A percentile compares a stretch with the other conserved stretches of the same genome.
Evolutionary conservation across 2,888 invertebrate species (phyloP).

Genomic region (Diadromus collaris): DNA sequence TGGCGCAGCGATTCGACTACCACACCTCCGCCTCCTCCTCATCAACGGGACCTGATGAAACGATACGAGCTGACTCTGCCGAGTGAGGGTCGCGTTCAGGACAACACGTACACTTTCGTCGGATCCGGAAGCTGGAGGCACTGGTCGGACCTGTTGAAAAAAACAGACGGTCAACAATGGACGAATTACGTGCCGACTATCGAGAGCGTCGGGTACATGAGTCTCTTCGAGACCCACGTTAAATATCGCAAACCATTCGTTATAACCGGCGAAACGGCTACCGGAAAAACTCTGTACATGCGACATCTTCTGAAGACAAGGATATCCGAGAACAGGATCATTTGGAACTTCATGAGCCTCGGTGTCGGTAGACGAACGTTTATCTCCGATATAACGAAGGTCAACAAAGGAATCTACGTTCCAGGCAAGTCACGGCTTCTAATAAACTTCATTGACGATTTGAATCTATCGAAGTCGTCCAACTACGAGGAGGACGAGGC

Average conservation of each 20-base stretch:
- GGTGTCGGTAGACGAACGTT: conserved; percentile 75
- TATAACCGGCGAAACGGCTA: conserved; percentile 83
- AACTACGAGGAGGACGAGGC: conserved; percentile 76
- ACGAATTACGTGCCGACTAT: conserved; percentile 82
- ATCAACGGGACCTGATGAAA: conserved; percentile 81
- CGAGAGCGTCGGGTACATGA: conserved; percentile 82
- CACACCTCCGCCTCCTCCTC: conserved; percentile 72
- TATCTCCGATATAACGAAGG: conserved; percentile 81
- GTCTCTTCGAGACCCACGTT: conserved; percentile 82
- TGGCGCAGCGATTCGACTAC: conserved; percentile 21
- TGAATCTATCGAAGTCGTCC: conserved; percentile 81
- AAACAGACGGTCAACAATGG: conserved; percentile 75
- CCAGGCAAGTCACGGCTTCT: conserved; percentile 82
- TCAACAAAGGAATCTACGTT: conserved; percentile 82
- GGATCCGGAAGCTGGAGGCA: conserved; percentile 83
- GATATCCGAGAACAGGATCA: conserved; percentile 72
- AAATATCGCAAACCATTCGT: conserved; percentile 81
- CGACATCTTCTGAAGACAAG: conserved; percentile 79
- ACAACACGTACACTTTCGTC: conserved; percentile 83
- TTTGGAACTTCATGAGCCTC: conserved; percentile 82
- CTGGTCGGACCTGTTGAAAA: conserved; percentile 82
- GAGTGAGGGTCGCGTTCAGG: conserved; percentile 81
- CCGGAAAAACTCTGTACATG: conserved; percentile 84
- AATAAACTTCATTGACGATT: conserved; percentile 85
- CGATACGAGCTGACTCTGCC: conserved; percentile 82